Evolutionary conservation across 2,888 invertebrate species (phyloP).

Genomic region (Odontomyia ornata): DNA sequence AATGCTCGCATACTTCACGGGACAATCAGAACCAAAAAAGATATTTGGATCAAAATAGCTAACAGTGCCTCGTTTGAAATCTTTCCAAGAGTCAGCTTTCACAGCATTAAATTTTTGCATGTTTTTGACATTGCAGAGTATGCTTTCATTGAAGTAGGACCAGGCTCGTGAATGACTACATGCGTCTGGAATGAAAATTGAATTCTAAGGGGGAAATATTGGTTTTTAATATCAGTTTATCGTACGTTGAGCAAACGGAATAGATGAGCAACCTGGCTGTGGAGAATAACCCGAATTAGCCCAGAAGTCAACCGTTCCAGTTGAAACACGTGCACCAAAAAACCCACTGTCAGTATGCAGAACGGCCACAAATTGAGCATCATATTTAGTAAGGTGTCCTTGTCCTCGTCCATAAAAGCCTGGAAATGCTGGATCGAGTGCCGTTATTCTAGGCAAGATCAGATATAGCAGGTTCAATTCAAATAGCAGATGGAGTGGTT

Average conservation of each 20-base stretch:
- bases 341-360: constrained; percentile 73
- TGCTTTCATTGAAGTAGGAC: constrained; percentile 71
- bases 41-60: neutral
- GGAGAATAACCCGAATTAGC: constrained; percentile 69
- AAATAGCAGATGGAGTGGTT: too few species aligned
- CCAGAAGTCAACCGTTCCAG: constrained; percentile 72
- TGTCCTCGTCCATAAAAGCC: constrained; percentile 64
- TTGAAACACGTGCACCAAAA: constrained; percentile 69
- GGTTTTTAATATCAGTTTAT: neutral
- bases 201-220: neutral
- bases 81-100: constrained; percentile 67
- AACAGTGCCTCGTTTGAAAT: constrained; percentile 64
- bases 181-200: constrained; percentile 61
- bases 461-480: too few species aligned
- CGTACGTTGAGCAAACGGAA: neutral
- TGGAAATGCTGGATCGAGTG: constrained; percentile 71
- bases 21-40: constrained; percentile 61
- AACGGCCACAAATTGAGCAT: constrained; percentile 72
- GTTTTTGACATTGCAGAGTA: constrained; percentile 45
- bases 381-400: constrained; percentile 56
- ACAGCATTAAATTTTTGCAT: constrained; percentile 67
- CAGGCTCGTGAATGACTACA: constrained; percentile 72
- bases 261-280: constrained; percentile 67
- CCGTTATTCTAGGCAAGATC: constrained; percentile 65
- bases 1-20: constrained; percentile 56